Evolutionary conservation across 2,888 invertebrate species (phyloP).

Genomic region (Drosophila kuntzei): DNA sequence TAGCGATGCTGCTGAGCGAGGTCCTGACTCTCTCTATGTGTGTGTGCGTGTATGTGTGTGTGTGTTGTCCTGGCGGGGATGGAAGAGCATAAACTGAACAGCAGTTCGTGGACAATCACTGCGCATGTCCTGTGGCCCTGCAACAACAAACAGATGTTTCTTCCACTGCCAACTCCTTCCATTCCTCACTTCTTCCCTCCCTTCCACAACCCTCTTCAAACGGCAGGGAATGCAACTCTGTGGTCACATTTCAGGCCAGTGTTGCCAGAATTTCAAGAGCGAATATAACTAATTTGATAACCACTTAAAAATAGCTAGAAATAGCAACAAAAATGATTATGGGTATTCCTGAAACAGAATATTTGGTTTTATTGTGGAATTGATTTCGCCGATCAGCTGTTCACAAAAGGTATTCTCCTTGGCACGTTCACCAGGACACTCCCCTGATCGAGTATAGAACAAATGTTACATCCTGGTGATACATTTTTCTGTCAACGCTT

Average conservation of each 20-base stretch:
- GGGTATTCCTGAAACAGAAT: too few species aligned
- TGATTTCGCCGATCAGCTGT: too few species aligned
- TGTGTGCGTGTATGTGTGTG: slow-evolving; percentile 7
- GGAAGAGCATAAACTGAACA: slow-evolving; percentile 30
- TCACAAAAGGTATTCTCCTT: too few species aligned
- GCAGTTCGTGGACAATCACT: slow-evolving; percentile 25
- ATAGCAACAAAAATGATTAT: too few species aligned
- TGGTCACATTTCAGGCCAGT: slow-evolving; percentile 8
- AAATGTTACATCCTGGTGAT: too few species aligned
- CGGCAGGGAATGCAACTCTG: slow-evolving; percentile 37
- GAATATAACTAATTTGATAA: background rate
- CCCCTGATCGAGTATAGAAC: too few species aligned
- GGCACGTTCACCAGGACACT: too few species aligned
- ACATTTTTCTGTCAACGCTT: too few species aligned
- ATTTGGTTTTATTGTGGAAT: too few species aligned
- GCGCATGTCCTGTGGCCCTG: slow-evolving; percentile 54
- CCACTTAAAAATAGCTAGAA: background rate
- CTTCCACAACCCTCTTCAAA: background rate
- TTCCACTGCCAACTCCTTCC: slow-evolving; percentile 19
- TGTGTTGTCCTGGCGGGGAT: slow-evolving; percentile 27
- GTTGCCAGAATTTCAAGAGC: background rate
- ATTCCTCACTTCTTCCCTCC: background rate
- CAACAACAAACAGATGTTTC: slow-evolving; percentile 62
- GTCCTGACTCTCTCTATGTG: slow-evolving; percentile 5
- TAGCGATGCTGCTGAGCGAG: slow-evolving; percentile 53